phyloP scores from a whole-genome alignment of 2,797 vertebrate genomes.

The Moxostoma hubbsi region DNA sequence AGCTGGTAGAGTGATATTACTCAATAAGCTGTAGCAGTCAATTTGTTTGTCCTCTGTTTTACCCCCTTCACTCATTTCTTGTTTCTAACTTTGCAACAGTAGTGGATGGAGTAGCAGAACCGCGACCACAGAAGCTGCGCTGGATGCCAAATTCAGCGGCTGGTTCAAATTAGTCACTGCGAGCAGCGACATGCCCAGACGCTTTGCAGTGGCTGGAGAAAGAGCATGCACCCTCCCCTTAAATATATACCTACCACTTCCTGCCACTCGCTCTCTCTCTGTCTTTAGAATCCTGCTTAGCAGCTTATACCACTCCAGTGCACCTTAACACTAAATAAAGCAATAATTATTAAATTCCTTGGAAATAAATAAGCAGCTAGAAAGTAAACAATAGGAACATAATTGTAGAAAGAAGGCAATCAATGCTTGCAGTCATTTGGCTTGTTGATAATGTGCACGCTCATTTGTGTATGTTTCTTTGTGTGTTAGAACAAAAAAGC shows the following conservation, averaged over 20 bases:
- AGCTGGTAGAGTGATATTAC: neutral
- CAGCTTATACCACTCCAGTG: constrained; percentile 86
- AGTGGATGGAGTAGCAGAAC: constrained; percentile 69
- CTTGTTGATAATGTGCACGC: constrained; percentile 96
- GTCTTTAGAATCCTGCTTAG: constrained; percentile 71
- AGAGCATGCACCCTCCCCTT: constrained; percentile 62
- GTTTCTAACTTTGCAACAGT: constrained; percentile 63
- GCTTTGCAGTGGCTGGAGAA: constrained; percentile 68
- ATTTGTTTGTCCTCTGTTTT: neutral
- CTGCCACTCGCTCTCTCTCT: constrained; percentile 63
- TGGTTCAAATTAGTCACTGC: constrained; percentile 80
- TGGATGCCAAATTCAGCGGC: constrained; percentile 76
- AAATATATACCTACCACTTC: constrained; percentile 68
- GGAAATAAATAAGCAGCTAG: constrained; percentile 98
- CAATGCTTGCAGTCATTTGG: constrained; percentile 99
- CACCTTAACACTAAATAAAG: constrained; percentile 99
- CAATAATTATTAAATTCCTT: constrained; percentile 99
- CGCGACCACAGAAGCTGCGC: constrained; percentile 74
- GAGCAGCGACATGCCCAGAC: constrained; percentile 78
- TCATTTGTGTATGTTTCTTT: constrained; percentile 63
- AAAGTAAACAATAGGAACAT: constrained; percentile 99
- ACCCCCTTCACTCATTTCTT: constrained; percentile 26
- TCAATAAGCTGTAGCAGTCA: neutral
- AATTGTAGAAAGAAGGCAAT: constrained; percentile 98
- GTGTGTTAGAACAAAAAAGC: constrained; percentile 56